Evolutionary conservation across 1,140 invertebrate genomes (phyloP), one percentile per base, ranked within the genome.

Genomic region (Battus philenor): DNA sequence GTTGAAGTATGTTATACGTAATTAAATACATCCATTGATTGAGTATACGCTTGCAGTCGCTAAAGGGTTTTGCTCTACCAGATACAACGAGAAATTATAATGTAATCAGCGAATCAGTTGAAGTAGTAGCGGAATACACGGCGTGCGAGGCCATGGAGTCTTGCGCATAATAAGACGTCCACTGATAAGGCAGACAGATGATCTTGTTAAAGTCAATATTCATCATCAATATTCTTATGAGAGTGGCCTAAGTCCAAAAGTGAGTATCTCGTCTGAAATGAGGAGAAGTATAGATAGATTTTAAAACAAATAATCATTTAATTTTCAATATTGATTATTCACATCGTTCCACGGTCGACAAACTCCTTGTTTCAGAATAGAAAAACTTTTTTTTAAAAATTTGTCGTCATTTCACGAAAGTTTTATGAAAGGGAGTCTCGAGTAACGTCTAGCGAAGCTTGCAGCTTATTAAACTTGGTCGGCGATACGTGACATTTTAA

Each of bases 401-500:
- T 32, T 32, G 30, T 32, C 30, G 30, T 13, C 11, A 15, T 32
- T 32, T 32, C 2, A 31, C 29, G 16, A 27, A 32, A 32, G 11
- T 32, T 32, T 15, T 32, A 13, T 31, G 10, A 31, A 26, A 26
- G 10, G 30, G 15, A 13, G 30, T 1, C 30, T 32, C 16, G 30
- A 32, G 16, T n/a, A 15, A 15, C 12, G 30, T 15, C 30, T 32
- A 15, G 0, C 7, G 30, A 32, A 15, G 6, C 30, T 15, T 13
- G 11, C 12, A 32, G 30, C 11, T 32, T 32, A 32, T 32, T 32
- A 32, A 15, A 32, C 30, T 32, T 32, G 13, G 30, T 32, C 16
- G 30, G 30, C 30, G 16, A 32, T 32, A 32, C 12, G 30, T 32
- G 30, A 32, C 7, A 32, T 32, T 32, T 32, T 32, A 32, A 32